phyloP scores from a whole-genome alignment of 2,113 vertebrate species.

The Myocastor coypus region DNA sequence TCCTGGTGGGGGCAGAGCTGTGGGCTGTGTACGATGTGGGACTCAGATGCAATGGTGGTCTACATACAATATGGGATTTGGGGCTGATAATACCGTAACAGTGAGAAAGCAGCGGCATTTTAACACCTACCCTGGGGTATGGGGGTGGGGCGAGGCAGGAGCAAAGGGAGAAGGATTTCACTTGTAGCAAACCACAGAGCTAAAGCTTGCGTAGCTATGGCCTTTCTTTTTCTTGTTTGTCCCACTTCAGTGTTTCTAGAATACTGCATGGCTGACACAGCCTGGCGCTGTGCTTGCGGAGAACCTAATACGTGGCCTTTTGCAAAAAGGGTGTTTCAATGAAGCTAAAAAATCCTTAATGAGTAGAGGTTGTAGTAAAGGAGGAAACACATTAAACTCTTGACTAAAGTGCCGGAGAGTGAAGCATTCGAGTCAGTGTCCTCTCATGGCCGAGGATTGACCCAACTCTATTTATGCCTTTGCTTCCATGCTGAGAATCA shows the following conservation, averaged over 20 bases:
- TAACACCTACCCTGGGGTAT: neutral
- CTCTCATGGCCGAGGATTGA: neutral
- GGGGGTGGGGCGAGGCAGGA: neutral
- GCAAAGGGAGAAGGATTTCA: neutral
- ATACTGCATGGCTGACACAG: neutral
- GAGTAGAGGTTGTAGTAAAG: neutral
- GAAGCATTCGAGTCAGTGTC: neutral
- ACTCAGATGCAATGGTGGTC: neutral
- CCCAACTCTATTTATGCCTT: neutral
- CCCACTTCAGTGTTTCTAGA: neutral
- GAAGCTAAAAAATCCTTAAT: constrained; percentile 21
- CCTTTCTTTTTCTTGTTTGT: neutral
- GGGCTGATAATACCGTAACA: neutral
- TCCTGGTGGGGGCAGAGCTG: constrained; percentile 1
- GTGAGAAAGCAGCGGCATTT: constrained; percentile 29
- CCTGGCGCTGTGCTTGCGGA: neutral
- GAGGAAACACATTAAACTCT: neutral
- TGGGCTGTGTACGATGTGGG: neutral
- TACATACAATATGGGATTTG: constrained; percentile 10
- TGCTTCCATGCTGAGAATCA: neutral
- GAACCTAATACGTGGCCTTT: neutral
- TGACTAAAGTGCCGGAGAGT: neutral
- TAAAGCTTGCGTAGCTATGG: neutral
- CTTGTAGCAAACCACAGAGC: neutral
- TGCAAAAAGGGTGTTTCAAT: constrained; percentile 32